Conservation (phyloP, 1,140 invertebrate genomes). For the Cyclargus thomasi region DNA sequence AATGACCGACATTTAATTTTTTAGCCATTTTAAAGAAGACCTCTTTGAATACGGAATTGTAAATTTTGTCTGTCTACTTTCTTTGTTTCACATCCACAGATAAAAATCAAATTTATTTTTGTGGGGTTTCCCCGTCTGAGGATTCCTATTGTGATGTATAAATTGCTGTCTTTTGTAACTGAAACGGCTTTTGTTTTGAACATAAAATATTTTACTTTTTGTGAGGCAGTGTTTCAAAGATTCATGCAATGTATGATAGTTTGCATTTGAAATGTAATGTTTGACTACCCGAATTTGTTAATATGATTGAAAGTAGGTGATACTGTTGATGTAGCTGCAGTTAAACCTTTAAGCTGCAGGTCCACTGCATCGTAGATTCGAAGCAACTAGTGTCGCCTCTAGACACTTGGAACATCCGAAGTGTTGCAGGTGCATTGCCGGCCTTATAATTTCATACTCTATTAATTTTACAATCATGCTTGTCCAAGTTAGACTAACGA, state of each 20-base stretch:
- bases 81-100: constrained; percentile 1
- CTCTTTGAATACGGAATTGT: neutral
- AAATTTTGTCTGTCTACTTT: constrained; percentile 1
- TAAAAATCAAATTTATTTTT: constrained; percentile 1
- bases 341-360: too few relatives aligned
- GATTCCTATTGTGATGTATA: neutral
- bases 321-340: too few relatives aligned
- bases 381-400: too few relatives aligned
- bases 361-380: too few relatives aligned
- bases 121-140: neutral
- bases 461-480: too few relatives aligned
- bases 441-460: too few relatives aligned
- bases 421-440: too few relatives aligned
- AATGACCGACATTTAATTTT: neutral
- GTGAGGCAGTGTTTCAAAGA: neutral
- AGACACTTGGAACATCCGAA: too few relatives aligned
- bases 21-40: neutral
- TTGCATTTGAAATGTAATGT: neutral
- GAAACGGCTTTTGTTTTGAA: neutral
- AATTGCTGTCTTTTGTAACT: constrained; percentile 1
- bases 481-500: too few relatives aligned
- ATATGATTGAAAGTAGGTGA: too few relatives aligned
- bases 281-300: too few relatives aligned
- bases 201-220: constrained; percentile 1
- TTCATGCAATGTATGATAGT: neutral